Conservation (phyloP, 2,113 vertebrate species). For the Cyanoliseus patagonus region DNA sequence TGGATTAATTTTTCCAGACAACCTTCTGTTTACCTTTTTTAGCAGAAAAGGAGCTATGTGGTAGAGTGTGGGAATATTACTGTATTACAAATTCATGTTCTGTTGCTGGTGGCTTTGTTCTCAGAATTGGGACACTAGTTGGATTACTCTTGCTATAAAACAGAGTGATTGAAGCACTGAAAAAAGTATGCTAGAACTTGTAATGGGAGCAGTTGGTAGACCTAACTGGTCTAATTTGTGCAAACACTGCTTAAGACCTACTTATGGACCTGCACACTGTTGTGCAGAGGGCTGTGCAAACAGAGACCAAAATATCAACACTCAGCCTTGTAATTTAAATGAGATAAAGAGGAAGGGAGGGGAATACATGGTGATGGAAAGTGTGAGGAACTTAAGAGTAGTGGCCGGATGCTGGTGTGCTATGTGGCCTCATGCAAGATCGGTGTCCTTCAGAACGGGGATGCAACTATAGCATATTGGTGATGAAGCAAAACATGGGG, state of each 20-base stretch:
- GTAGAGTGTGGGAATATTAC: not conserved
- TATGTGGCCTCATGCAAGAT: not conserved
- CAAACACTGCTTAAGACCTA: not conserved
- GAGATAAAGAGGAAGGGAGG: not conserved
- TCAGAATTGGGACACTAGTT: not conserved
- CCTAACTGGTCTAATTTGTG: not conserved
- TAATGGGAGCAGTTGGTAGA: not conserved
- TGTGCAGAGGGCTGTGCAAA: not conserved
- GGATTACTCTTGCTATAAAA: not conserved
- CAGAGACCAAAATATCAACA: not conserved
- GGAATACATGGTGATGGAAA: not conserved
- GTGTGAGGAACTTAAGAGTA: not conserved
- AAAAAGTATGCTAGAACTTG: not conserved
- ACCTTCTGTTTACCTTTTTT: not conserved
- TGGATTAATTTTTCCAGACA: not conserved
- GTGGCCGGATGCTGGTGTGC: not conserved
- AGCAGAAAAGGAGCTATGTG: not conserved
- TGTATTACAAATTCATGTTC: not conserved
- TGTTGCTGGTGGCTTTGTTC: not conserved
- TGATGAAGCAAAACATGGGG: accelerated
- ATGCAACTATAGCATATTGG: not conserved
- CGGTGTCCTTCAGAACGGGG: not conserved
- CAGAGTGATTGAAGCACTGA: not conserved
- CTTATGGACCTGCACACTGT: not conserved
- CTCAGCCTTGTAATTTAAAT: not conserved